Base-by-base conservation (phyloP, 2,113 vertebrate species). In the Xenus cinereus region DNA sequence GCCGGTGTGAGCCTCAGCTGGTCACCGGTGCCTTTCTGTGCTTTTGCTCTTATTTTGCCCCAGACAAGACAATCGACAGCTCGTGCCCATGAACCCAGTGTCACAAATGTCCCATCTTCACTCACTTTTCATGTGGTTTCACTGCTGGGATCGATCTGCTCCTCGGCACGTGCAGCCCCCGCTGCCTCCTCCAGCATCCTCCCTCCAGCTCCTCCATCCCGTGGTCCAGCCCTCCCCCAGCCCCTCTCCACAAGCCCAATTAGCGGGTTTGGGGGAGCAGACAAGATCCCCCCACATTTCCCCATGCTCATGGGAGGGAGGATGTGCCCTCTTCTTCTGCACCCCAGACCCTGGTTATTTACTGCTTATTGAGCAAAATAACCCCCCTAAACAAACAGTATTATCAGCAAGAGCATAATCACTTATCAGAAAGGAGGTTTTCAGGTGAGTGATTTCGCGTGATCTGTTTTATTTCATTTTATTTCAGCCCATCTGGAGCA, bases 51-150 rank as follows among this genome's bases (percentile, higher is more conserved):
- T 39, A 19, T 89, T 93, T 84, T 77, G 17, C 27, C 73, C 84
- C 35, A 46, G 13, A 74, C 0, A 2, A 53, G 50, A 43, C 16
- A 30, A 63, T 41, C 1, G 3, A n/a, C 0, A 8, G 17, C 28
- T 51, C 0, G 0, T 64, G 22, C 39, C 54, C 14, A 2, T 45
- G 66, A 53, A 43, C 12, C 26, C 1, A 1, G 7, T 12, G 26
- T 28, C 68, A 56, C 17, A 2, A 28, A 26, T 41, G 12, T 84
- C 53, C 62, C 26, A 4, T 3, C 89, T 35, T 32, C 24, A 3
- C 14, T 16, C 10, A 2, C 67, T 7, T 83, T 67, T 1, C 53
- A 3, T n/a, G 51, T 33, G n/a, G 24, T 63, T 88, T 72, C 72
- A 41, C 46, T 89, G 51, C 62, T 83, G 43, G 39, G 26, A 9